Evolutionary conservation across 2,888 invertebrate species (phyloP).

Genomic region (Lithophane semibrunnea): DNA sequence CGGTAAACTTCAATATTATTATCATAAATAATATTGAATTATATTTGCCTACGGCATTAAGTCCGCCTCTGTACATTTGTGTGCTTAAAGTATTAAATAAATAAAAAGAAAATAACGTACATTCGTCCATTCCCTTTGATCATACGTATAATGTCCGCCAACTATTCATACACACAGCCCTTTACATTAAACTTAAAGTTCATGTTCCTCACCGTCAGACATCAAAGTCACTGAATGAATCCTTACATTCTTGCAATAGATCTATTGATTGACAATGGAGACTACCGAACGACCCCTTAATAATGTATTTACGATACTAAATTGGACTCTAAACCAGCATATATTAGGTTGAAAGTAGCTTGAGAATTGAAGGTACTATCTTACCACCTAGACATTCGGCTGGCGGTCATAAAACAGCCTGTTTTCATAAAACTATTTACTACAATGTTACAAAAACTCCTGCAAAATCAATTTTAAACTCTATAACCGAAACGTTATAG

Average conservation of each 20-base stretch:
- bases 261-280: conserved; percentile 68
- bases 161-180: conserved; percentile 39
- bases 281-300: conserved; percentile 64
- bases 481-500: conserved; percentile 14
- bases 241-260: conserved; percentile 67
- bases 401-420: conserved; percentile 76
- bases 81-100: too few species aligned
- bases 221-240: conserved; percentile 73
- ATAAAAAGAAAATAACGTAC: background rate
- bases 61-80: too few species aligned
- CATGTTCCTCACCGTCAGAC: conserved; percentile 47
- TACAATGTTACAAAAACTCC: conserved; percentile 67
- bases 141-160: conserved; percentile 5
- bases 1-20: background rate
- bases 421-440: conserved; percentile 80
- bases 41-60: too few species aligned
- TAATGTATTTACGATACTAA: conserved; percentile 28
- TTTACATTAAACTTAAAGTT: conserved; percentile 38
- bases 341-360: conserved; percentile 35
- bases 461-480: conserved; percentile 45
- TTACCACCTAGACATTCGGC: conserved; percentile 75
- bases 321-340: background rate
- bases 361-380: conserved; percentile 55
- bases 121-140: conserved; percentile 27
- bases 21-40: too few species aligned